phyloP scores from a whole-genome alignment of 2,797 vertebrate species.

The Sphenopsis melanotis region DNA sequence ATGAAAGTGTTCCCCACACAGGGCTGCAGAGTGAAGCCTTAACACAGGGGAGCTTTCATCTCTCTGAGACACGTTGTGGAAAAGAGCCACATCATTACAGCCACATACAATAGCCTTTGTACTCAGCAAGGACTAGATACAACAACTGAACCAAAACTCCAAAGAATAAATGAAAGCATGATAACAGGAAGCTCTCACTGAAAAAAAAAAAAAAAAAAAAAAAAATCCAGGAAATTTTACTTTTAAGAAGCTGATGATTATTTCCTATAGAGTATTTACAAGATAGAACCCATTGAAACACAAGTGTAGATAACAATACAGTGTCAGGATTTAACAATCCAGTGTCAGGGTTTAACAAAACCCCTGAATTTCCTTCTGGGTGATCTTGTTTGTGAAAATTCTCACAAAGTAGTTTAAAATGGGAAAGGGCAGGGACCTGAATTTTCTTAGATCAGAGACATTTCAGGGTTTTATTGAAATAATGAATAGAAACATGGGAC shows the following conservation, averaged over 20 bases:
- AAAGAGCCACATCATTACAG: background rate
- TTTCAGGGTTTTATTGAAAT: background rate
- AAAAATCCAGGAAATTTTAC: background rate
- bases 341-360: background rate
- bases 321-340: background rate
- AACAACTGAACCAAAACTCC: background rate
- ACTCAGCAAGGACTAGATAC: background rate
- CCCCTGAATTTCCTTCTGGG: background rate
- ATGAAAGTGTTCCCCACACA: background rate
- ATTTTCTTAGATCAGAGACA: background rate
- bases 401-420: background rate
- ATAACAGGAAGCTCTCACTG: background rate
- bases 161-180: background rate
- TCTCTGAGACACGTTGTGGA: fast-evolving
- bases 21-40: background rate
- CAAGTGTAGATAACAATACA: background rate
- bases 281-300: background rate
- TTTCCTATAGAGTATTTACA: background rate
- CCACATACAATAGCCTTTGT: background rate
- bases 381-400: background rate
- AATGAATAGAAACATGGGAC: background rate
- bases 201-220: background rate
- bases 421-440: background rate
- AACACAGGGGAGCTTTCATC: background rate
- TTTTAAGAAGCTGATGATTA: background rate